Evolutionary conservation across 2,888 invertebrate species (phyloP).

Genomic region (Drosophila gaucha): DNA sequence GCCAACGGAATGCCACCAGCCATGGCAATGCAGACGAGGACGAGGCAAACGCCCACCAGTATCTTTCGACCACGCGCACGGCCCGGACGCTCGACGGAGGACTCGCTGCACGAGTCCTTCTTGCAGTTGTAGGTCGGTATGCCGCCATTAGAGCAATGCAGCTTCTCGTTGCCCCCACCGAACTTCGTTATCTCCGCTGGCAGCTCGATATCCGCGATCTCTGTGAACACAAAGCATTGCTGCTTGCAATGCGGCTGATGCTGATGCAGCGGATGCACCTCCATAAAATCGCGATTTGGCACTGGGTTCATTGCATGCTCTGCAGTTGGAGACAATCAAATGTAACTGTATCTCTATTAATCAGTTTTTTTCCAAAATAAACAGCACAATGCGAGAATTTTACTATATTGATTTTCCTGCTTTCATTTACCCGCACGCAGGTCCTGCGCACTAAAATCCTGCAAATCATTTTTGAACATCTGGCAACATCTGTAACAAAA

Average conservation of each 20-base stretch:
- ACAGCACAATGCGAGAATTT: constrained; percentile 6
- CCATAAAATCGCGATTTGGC: constrained; percentile 84
- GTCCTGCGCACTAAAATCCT: constrained; percentile 38
- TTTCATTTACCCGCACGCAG: constrained; percentile 2
- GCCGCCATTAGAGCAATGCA: constrained; percentile 82
- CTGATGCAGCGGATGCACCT: constrained; percentile 83
- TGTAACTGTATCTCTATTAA: background rate
- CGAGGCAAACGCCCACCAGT: constrained; percentile 76
- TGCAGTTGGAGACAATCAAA: background rate
- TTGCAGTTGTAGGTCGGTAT: constrained; percentile 79
- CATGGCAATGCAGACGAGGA: constrained; percentile 83
- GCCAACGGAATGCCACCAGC: constrained; percentile 86
- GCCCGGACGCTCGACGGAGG: constrained; percentile 69
- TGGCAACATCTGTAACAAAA: constrained; percentile 26
- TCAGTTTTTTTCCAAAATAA: constrained; percentile 4
- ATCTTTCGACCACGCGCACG: constrained; percentile 80
- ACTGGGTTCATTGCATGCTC: constrained; percentile 82
- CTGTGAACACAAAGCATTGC: constrained; percentile 85
- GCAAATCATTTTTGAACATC: background rate
- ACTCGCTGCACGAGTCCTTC: constrained; percentile 80
- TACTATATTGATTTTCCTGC: constrained; percentile 45
- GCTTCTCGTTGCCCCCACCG: constrained; percentile 80
- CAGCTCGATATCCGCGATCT: constrained; percentile 84
- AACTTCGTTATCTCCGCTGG: constrained; percentile 84
- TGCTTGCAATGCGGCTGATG: constrained; percentile 84